Evolutionary conservation across 35 echinoderm and acorn worm genomes (phyloP).

Genomic region (Holothuria glaberrima): DNA sequence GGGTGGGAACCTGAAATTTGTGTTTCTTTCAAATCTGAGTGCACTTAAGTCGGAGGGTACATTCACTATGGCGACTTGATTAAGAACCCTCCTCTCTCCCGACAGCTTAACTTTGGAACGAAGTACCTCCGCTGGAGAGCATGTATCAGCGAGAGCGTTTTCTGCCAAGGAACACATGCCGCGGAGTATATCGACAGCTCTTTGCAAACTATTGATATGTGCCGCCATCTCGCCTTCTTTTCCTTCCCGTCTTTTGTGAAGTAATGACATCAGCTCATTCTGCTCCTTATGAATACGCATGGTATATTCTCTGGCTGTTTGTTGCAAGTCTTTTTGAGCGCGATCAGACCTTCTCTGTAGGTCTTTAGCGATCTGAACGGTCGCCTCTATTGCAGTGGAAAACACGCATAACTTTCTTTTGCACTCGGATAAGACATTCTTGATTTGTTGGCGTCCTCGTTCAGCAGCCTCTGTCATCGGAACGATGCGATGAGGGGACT

Average conservation of each 20-base stretch:
- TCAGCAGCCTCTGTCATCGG: conserved; percentile 78
- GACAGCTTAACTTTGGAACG: conserved; percentile 77
- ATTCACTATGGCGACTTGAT: conserved; percentile 71
- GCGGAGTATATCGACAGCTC: conserved; percentile 82
- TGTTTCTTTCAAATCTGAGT: conserved; percentile 76
- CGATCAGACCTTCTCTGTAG: conserved; percentile 78
- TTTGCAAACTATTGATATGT: conserved; percentile 84
- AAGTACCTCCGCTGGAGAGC: conserved; percentile 68
- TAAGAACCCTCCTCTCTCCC: conserved; percentile 39
- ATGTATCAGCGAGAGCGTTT: conserved; percentile 53
- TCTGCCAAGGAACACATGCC: conserved; percentile 88
- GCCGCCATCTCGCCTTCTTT: conserved; percentile 94
- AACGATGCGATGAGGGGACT: conserved; percentile 75
- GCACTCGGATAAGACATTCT: conserved; percentile 71
- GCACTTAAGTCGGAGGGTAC: conserved; percentile 81
- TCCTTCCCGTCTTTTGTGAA: conserved; percentile 82
- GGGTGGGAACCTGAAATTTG: conserved; percentile 40
- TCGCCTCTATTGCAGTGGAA: conserved; percentile 90
- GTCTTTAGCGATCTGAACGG: conserved; percentile 88
- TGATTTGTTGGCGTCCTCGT: conserved; percentile 79
- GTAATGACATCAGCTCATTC: conserved; percentile 61
- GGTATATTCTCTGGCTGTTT: conserved; percentile 68
- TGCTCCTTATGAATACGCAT: conserved; percentile 75
- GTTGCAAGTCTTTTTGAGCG: conserved; percentile 86
- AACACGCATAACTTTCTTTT: conserved; percentile 87